Conservation (phyloP, 2,113 vertebrate species). For the Phoxinus phoxinus region DNA sequence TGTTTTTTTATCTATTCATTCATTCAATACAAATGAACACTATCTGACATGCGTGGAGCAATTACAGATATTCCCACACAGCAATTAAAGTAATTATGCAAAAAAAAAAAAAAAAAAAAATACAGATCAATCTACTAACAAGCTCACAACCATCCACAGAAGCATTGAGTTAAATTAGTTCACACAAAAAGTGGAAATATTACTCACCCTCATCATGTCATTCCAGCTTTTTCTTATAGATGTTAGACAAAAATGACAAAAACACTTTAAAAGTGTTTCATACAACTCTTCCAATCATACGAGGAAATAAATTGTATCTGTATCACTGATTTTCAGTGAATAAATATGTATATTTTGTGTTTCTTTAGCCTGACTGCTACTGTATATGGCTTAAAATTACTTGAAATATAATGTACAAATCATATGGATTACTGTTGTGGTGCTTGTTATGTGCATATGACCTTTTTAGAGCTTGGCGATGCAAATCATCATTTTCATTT, state of each 20-base stretch:
- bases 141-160: neutral
- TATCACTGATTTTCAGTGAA: no score
- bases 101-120: neutral
- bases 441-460: no score
- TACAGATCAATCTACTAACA: conserved; percentile 7
- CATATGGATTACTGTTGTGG: neutral
- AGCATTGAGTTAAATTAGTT: conserved; percentile 48
- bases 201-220: neutral
- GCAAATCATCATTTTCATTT: neutral
- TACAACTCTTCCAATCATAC: no score
- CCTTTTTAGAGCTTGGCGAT: no score
- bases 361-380: neutral
- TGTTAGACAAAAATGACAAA: neutral
- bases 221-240: neutral
- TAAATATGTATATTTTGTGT: neutral
- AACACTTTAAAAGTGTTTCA: neutral
- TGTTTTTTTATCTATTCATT: neutral
- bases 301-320: no score
- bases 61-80: neutral
- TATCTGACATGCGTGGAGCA: neutral
- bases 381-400: neutral
- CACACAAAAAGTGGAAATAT: neutral
- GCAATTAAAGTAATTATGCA: neutral
- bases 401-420: neutral
- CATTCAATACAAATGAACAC: neutral